Evolutionary conservation across 2,797 vertebrate species (phyloP), one percentile per base, ranked within the genome.

Genomic region (Pelochelys cantorii): DNA sequence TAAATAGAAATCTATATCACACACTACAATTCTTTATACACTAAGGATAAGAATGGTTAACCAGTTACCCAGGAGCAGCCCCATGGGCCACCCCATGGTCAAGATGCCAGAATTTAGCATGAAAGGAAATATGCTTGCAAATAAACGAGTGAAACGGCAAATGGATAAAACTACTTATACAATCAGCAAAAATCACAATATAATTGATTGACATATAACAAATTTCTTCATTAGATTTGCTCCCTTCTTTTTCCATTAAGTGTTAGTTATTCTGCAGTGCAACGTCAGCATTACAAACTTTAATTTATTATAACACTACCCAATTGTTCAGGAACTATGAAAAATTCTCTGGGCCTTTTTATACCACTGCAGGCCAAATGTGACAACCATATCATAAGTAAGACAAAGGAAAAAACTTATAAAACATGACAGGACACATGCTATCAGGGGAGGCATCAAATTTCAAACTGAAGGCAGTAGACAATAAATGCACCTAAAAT

Each of bases 261-360:
- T 53, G 0, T 42, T 48, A 81, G 37, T 2, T 2, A 83, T 90
- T 88, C 74, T 59, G 13, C 11, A 59, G 5, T 54, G 48, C 81
- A 81, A 79, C 53, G 81, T 29, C 11, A 56, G 25, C 15, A 37
- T 22, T 84, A 20, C 2, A 11, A 90, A 48, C 2, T 57, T 89
- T 84, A 81, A 59, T 1, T 0, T 74, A 12, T 5, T 74, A 8
- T 54, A 8, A 37, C n/a, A 42, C 14, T 60, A 82, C 4, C 14
- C 42, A 42, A 4, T 3, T 84, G 14, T 87, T 5, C 20, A 79
- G n/a, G 25, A 82, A 29, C 11, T 56, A 12, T 56, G 7, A 68
- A 2, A 92, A 62, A 85, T 22, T 89, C 29, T 80, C 62, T 20
- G 8, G 54, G 1, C 25, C 23, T 81, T 94, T 94, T 90, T 83